A percentile compares a stretch with the other conserved stretches of the same genome.
Conservation (phyloP, 2,888 invertebrate genomes). For the Leptopilina syphax region DNA sequence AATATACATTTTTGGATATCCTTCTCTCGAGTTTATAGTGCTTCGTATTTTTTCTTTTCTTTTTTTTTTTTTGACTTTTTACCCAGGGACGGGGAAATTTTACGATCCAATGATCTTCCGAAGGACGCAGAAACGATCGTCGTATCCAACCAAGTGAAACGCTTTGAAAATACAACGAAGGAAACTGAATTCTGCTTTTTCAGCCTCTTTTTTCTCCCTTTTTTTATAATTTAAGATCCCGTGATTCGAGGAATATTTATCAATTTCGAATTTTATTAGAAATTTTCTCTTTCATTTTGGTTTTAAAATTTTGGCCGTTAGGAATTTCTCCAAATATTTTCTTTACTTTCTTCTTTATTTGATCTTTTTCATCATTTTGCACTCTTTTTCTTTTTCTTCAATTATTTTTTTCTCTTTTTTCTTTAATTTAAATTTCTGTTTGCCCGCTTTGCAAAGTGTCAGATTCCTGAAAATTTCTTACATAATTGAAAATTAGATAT, state of each 20-base stretch:
- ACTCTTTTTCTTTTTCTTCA: no score
- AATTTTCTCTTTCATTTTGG: neutral
- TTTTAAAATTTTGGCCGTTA: no score
- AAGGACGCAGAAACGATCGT: constrained; percentile 27
- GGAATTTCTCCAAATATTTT: no score
- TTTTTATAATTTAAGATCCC: neutral
- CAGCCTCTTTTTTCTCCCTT: constrained; percentile 14
- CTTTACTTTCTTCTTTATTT: no score
- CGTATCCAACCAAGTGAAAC: constrained; percentile 26
- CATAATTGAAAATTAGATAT: neutral
- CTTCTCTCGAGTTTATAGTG: constrained; percentile 3
- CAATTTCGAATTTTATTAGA: neutral
- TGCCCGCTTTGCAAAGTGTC: no score
- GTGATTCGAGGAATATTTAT: neutral
- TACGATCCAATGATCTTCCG: constrained; percentile 32
- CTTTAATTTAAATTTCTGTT: no score
- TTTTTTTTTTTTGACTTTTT: constrained; percentile 29
- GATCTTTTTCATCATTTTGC: no score
- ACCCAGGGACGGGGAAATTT: constrained; percentile 1
- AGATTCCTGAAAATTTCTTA: no score
- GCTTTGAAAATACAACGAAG: constrained; percentile 33
- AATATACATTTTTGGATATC: neutral
- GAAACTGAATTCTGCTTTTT: neutral
- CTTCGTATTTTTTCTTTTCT: neutral
- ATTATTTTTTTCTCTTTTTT: no score